A percentile compares a stretch with the other conserved stretches of the same genome.
Conservation (phyloP, 1,140 invertebrate genomes). For the Aphelinus certus region DNA sequence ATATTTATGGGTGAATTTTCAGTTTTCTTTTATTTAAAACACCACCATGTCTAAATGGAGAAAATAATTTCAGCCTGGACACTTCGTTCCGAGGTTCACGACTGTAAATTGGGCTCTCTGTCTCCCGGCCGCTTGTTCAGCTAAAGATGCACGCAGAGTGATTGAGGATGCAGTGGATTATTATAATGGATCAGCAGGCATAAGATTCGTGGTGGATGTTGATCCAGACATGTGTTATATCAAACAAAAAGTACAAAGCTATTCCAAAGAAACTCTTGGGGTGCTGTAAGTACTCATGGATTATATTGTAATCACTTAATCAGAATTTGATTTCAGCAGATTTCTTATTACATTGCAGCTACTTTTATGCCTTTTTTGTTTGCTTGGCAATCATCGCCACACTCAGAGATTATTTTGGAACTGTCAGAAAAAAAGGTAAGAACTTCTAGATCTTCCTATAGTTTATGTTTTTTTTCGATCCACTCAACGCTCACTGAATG, state of each 20-base stretch:
- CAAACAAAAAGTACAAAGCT: slow-evolving; percentile 57
- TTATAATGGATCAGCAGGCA: slow-evolving; percentile 69
- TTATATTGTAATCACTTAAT: too few relatives aligned
- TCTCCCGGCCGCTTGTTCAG: slow-evolving; percentile 71
- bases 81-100: slow-evolving; percentile 76
- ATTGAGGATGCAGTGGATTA: slow-evolving; percentile 67
- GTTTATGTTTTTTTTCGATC: too few relatives aligned
- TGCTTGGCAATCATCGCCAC: slow-evolving; percentile 59
- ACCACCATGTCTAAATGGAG: slow-evolving; percentile 24
- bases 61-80: slow-evolving; percentile 68
- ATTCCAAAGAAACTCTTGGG: slow-evolving; percentile 62
- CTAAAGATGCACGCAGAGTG: slow-evolving; percentile 68
- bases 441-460: neutral
- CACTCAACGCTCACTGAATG: too few relatives aligned
- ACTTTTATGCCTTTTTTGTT: slow-evolving; percentile 60
- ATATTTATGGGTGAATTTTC: too few relatives aligned
- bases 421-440: slow-evolving; percentile 53
- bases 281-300: slow-evolving; percentile 54
- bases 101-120: slow-evolving; percentile 76
- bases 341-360: slow-evolving; percentile 47
- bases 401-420: slow-evolving; percentile 56
- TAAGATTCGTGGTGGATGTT: slow-evolving; percentile 69
- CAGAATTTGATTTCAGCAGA: too few relatives aligned
- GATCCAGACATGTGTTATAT: slow-evolving; percentile 70
- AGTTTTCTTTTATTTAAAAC: slow-evolving; percentile 17